Evolutionary conservation across 2,888 invertebrate species (phyloP).

Genomic region (Beris morrisii): DNA sequence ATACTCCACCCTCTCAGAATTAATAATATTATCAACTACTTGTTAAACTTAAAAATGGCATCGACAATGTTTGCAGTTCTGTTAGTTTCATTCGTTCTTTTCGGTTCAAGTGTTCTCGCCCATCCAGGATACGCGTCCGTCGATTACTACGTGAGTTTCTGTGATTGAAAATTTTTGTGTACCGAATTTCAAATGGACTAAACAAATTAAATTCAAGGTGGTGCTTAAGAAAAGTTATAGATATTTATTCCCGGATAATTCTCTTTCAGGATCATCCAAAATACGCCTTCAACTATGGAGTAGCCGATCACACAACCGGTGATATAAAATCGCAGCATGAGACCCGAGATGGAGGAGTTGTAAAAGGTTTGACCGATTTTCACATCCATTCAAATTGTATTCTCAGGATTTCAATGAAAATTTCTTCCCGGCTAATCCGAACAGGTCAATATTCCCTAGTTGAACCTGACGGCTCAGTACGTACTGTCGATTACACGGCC

Average conservation of each 20-base stretch:
- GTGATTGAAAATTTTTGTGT: not conserved
- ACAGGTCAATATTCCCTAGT: conserved; percentile 56
- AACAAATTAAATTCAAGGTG: conserved; percentile 9
- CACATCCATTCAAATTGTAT: not conserved
- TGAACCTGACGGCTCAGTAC: conserved; percentile 56
- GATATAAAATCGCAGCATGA: conserved; percentile 69
- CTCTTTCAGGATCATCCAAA: conserved; percentile 60
- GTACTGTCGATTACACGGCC: conserved; percentile 56
- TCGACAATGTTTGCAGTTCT: conserved; percentile 35
- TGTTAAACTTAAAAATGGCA: conserved; percentile 32
- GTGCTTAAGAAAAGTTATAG: not conserved
- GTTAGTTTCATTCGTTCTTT: conserved; percentile 47
- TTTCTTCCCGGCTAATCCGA: not conserved
- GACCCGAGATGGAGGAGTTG: conserved; percentile 66
- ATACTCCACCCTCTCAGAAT: conserved; percentile 47
- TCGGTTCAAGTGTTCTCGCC: conserved; percentile 48
- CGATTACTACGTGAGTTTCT: conserved; percentile 65
- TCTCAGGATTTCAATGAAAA: not conserved
- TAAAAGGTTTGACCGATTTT: conserved; percentile 58
- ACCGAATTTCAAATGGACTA: not conserved
- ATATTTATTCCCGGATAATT: conserved; percentile 11
- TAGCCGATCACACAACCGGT: conserved; percentile 61
- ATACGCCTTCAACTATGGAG: conserved; percentile 67
- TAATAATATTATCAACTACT: conserved; percentile 39
- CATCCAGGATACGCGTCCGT: conserved; percentile 58